Conservation (phyloP, 2,113 vertebrate species). For the Herpetotheres cachinnans region DNA sequence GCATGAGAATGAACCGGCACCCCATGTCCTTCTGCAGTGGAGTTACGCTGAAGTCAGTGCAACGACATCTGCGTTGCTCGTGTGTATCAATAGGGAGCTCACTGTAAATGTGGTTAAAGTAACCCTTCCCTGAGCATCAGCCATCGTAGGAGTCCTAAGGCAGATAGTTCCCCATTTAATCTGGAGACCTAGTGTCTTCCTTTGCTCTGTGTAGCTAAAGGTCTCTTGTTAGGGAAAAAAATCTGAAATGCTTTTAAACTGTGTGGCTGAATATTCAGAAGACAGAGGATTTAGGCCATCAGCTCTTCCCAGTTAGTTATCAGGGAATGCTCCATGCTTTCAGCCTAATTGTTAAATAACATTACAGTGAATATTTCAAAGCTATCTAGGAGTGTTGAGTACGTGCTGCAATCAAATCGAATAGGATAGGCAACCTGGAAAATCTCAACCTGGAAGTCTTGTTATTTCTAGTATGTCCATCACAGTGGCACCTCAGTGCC, state of each 20-base stretch:
- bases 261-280: not conserved
- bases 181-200: not conserved
- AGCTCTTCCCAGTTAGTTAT: not conserved
- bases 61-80: not conserved
- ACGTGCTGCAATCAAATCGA: not conserved
- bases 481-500: not conserved
- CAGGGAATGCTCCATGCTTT: not conserved
- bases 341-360: slow-evolving; percentile 18
- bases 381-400: not conserved
- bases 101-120: not conserved
- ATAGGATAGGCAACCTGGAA: not conserved
- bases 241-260: not conserved
- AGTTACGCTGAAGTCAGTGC: not conserved
- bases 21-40: not conserved
- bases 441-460: not conserved
- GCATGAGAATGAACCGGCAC: not conserved
- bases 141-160: not conserved
- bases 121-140: not conserved
- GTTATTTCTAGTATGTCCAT: not conserved
- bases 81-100: not conserved
- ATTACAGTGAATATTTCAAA: slow-evolving; percentile 18
- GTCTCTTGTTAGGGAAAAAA: not conserved
- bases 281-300: not conserved
- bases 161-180: not conserved
- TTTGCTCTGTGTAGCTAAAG: not conserved